Conservation (phyloP, 1,140 invertebrate genomes). For the Hestina assimilis region DNA sequence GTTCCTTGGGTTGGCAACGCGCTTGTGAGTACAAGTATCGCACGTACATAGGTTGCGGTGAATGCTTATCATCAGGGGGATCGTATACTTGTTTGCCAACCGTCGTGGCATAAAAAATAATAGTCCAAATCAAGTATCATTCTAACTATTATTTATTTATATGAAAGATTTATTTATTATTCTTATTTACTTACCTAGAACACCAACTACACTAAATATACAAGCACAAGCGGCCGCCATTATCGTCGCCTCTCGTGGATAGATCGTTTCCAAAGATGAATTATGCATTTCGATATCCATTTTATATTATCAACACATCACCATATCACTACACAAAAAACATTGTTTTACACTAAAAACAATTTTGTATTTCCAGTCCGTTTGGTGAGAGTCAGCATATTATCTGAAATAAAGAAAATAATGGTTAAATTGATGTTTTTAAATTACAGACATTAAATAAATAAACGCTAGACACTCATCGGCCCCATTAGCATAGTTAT, state of each 20-base stretch:
- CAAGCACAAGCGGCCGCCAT: conserved; percentile 87
- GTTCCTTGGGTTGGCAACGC: no score
- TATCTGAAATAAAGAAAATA: conserved; percentile 20
- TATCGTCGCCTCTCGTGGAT: conserved; percentile 86
- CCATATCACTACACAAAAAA: conserved; percentile 22
- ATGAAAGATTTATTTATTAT: no score
- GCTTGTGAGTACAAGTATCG: no score
- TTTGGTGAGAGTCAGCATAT: conserved; percentile 3
- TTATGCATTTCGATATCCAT: conserved; percentile 41
- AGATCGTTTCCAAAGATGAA: conserved; percentile 59
- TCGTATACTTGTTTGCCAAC: no score
- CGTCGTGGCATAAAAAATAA: no score
- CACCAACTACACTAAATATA: conserved; percentile 87
- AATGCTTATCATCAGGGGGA: no score
- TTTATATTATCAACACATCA: conserved; percentile 22
- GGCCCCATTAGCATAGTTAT: no score
- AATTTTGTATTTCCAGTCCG: conserved; percentile 16
- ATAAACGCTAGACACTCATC: no score
- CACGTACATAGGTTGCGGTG: no score
- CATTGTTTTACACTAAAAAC: conserved; percentile 5
- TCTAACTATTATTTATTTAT: no score
- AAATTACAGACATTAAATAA: no score
- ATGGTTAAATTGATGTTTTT: background rate
- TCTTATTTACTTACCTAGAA: conserved; percentile 84
- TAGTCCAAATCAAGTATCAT: no score